Evolutionary conservation across 2,888 invertebrate genomes (phyloP).

Genomic region (Netelia fuscicornis): DNA sequence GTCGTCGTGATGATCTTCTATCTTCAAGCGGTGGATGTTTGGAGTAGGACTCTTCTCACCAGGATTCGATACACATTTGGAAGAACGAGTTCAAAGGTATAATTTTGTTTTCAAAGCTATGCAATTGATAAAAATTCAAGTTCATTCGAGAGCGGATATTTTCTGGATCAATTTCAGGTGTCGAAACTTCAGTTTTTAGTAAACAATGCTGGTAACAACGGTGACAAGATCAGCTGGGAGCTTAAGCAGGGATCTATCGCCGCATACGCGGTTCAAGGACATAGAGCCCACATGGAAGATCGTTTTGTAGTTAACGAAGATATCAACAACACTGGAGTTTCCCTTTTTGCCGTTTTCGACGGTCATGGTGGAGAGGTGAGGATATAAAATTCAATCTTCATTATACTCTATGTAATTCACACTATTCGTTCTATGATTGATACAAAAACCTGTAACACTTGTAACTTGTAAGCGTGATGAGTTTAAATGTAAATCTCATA

Average conservation of each 20-base stretch:
- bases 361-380: slow-evolving; percentile 96
- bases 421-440: background rate
- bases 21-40: slow-evolving; percentile 93
- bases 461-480: background rate
- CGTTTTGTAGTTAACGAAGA: slow-evolving; percentile 95
- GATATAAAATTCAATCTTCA: background rate
- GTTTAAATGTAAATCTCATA: slow-evolving; percentile 25
- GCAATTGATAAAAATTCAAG: no score
- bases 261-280: slow-evolving; percentile 96
- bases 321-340: slow-evolving; percentile 93
- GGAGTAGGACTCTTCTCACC: slow-evolving; percentile 91
- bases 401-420: background rate
- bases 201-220: slow-evolving; percentile 78
- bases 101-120: background rate
- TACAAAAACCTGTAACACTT: background rate
- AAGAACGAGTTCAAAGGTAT: slow-evolving; percentile 86
- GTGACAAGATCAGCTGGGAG: slow-evolving; percentile 90
- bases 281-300: slow-evolving; percentile 97
- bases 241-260: slow-evolving; percentile 91
- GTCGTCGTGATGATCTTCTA: slow-evolving; percentile 91
- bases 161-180: slow-evolving; percentile 70
- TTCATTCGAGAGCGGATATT: background rate
- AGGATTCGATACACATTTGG: slow-evolving; percentile 89
- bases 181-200: slow-evolving; percentile 81
- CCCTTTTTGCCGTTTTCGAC: slow-evolving; percentile 96